Percentiles rank a stretch among this genome's conserved stretches.
Evolutionary conservation across 2,888 invertebrate genomes (phyloP).

Genomic region (Molorchus minor): DNA sequence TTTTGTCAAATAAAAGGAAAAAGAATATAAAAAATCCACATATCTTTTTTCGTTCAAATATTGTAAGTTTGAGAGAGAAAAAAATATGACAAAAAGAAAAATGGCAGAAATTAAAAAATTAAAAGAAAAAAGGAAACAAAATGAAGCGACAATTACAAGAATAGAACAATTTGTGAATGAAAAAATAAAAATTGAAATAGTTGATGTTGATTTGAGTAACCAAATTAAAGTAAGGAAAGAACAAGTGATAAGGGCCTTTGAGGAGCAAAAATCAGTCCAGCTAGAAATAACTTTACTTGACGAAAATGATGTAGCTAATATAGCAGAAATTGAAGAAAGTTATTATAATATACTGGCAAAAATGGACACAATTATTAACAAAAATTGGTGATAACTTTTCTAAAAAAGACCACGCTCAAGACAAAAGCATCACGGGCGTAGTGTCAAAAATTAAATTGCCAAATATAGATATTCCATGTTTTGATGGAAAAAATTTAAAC

Average conservation of each 20-base stretch:
- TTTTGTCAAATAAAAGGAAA: too few species aligned
- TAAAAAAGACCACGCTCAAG: neutral
- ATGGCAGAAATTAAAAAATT: neutral
- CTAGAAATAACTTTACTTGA: neutral
- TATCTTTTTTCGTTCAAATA: too few species aligned
- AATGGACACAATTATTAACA: neutral
- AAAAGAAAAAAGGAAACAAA: neutral
- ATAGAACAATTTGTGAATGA: neutral
- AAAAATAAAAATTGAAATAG: neutral
- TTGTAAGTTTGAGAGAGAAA: neutral
- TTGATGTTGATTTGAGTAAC: neutral
- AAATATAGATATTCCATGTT: constrained; percentile 7
- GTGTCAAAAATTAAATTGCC: constrained; percentile 5
- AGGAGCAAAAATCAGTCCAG: neutral
- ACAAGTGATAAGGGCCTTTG: neutral
- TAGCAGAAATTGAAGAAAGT: neutral
- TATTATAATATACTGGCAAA: neutral
- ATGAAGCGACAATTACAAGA: neutral
- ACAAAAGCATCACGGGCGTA: neutral
- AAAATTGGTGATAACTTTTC: neutral
- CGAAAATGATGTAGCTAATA: neutral
- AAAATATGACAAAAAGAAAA: neutral
- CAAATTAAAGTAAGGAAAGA: neutral
- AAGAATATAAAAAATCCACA: too few species aligned
- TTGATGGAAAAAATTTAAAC: constrained; percentile 9